Evolutionary conservation across 2,113 vertebrate species (phyloP).

Genomic region (Climacteris rufus): DNA sequence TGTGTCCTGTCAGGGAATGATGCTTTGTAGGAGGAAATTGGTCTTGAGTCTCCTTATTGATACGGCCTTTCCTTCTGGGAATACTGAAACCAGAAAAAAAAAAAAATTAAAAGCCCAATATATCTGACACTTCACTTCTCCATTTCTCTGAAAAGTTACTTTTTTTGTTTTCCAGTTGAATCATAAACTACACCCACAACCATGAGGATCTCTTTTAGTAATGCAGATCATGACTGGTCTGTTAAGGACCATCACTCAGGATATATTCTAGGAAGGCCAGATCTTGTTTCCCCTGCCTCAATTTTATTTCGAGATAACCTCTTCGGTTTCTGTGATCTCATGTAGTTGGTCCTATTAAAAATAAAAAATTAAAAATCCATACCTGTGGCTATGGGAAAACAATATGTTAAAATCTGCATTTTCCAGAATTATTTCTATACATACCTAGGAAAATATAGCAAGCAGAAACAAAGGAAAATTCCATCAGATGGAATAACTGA

Average conservation of each 20-base stretch:
- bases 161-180: background rate
- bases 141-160: background rate
- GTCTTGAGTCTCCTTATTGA: background rate
- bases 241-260: background rate
- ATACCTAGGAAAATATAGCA: background rate
- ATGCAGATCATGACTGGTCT: background rate
- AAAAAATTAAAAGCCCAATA: background rate
- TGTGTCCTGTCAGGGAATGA: background rate
- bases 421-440: background rate
- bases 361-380: background rate
- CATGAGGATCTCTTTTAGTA: background rate
- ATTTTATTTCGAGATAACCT: background rate
- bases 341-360: background rate
- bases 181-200: background rate
- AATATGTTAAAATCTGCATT: background rate
- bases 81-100: background rate
- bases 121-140: background rate
- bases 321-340: background rate
- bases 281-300: background rate
- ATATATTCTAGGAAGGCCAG: background rate
- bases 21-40: background rate
- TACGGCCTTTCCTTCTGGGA: background rate
- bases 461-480: background rate
- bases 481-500: background rate
- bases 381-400: background rate